A percentile compares a stretch with the other conserved stretches of the same genome.
phyloP scores from a whole-genome alignment of 1,140 invertebrate species.

The Thalassaphorura encarpata region DNA sequence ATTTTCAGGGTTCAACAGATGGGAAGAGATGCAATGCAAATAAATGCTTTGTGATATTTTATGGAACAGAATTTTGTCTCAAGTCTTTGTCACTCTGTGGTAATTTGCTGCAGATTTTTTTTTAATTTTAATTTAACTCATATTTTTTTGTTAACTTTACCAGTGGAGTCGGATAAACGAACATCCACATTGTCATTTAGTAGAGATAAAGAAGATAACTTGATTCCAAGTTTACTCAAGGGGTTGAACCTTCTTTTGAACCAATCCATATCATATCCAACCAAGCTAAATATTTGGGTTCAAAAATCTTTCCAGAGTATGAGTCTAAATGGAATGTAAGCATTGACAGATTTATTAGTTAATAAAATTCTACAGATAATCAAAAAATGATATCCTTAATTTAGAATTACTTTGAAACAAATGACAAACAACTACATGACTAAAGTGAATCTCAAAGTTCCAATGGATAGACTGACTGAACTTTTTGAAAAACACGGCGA shows the following conservation, averaged over 20 bases:
- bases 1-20: constrained; percentile 87
- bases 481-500: constrained; percentile 74
- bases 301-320: constrained; percentile 42
- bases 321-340: too few relatives aligned
- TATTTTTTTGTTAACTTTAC: neutral
- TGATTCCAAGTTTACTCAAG: too few relatives aligned
- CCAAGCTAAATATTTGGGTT: neutral
- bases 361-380: too few relatives aligned
- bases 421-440: constrained; percentile 73
- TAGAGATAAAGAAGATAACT: too few relatives aligned
- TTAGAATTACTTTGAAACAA: constrained; percentile 78
- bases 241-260: neutral
- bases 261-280: neutral
- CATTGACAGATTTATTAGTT: too few relatives aligned
- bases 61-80: constrained; percentile 80
- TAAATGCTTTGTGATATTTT: constrained; percentile 79
- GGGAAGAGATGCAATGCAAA: constrained; percentile 61
- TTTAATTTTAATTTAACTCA: neutral
- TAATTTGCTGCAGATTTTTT: constrained; percentile 39
- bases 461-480: constrained; percentile 68
- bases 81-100: constrained; percentile 77
- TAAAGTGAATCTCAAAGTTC: constrained; percentile 80
- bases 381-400: too few relatives aligned
- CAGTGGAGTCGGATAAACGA: constrained; percentile 11
- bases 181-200: neutral